Evolutionary conservation across 1,140 invertebrate species (phyloP).

Genomic region (Drosophila sucinea): DNA sequence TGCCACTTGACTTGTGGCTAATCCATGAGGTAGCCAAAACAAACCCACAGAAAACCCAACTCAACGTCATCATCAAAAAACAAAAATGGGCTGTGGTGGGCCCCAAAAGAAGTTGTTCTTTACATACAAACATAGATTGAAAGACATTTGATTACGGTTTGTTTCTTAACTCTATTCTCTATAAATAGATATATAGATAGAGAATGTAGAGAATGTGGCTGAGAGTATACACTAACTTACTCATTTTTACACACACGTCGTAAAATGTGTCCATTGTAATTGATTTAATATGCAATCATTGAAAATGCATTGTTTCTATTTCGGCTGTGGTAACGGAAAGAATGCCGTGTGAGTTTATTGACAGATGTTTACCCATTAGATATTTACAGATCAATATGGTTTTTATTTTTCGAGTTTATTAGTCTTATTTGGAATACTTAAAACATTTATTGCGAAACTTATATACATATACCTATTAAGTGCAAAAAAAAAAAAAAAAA

Average conservation of each 20-base stretch:
- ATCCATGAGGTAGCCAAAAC: conserved; percentile 18
- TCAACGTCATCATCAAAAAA: neutral
- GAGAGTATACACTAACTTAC: neutral
- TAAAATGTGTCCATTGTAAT: neutral
- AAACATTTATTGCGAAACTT: neutral
- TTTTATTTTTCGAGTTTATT: conserved; percentile 4
- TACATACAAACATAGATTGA: too few relatives aligned
- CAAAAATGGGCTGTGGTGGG: neutral
- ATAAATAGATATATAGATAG: too few relatives aligned
- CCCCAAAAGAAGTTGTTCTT: neutral
- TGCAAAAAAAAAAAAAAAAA: neutral
- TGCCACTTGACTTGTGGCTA: conserved; percentile 51
- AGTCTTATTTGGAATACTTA: conserved; percentile 1
- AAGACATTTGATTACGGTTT: too few relatives aligned
- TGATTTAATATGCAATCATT: conserved; percentile 16
- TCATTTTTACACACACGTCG: neutral
- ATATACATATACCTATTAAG: neutral
- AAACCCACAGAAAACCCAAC: conserved; percentile 11
- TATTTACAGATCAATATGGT: conserved; percentile 19
- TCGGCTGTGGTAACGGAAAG: neutral
- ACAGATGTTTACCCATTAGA: conserved; percentile 7
- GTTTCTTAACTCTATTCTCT: too few relatives aligned
- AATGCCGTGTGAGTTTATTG: neutral
- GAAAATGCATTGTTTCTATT: conserved; percentile 3
- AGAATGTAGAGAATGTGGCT: neutral